Evolutionary conservation across 2,113 vertebrate genomes (phyloP).

Genomic region (Otolemur garnettii): DNA sequence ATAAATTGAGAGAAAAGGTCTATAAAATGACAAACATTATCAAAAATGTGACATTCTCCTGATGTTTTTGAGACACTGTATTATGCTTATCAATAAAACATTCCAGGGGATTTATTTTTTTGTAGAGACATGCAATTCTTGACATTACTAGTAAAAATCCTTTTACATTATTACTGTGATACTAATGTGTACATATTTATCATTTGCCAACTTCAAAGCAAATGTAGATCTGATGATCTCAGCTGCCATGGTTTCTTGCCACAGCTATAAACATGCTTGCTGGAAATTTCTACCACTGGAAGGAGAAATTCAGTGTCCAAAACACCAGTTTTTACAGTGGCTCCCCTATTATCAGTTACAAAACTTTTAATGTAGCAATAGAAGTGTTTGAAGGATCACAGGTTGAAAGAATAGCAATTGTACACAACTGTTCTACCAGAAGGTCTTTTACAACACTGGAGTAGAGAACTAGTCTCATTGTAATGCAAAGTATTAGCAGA

Average conservation of each 20-base stretch:
- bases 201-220: not conserved
- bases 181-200: not conserved
- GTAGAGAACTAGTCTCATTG: not conserved
- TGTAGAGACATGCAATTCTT: not conserved
- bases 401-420: not conserved
- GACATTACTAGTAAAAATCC: not conserved
- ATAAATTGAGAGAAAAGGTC: not conserved
- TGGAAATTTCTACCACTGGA: not conserved
- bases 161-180: not conserved
- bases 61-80: not conserved
- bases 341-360: not conserved
- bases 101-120: not conserved
- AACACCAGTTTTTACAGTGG: not conserved
- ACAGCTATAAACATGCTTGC: conserved; percentile 17
- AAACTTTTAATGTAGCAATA: not conserved
- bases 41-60: conserved; percentile 5
- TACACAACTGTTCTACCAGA: not conserved
- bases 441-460: not conserved
- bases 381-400: not conserved
- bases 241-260: not conserved
- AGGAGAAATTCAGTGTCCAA: not conserved
- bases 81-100: conserved; percentile 21
- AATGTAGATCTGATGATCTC: conserved; percentile 8
- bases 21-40: conserved; percentile 19
- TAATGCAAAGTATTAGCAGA: not conserved